Conservation (phyloP, 2,797 vertebrate genomes). For the Choloepus didactylus region DNA sequence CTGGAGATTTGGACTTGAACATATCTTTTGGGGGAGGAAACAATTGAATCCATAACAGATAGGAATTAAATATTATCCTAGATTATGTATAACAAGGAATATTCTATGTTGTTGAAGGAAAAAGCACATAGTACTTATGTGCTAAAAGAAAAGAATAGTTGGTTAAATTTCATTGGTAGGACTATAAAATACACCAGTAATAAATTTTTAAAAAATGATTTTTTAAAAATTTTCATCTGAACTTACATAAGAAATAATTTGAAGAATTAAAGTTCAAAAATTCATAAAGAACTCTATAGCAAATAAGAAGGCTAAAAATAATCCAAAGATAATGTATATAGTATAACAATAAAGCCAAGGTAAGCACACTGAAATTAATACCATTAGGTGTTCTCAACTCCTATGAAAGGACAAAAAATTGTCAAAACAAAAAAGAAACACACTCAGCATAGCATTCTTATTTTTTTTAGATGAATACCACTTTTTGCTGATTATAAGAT, state of each 20-base stretch:
- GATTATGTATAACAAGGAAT: background rate
- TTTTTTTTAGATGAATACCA: background rate
- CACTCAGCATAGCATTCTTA: background rate
- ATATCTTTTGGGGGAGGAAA: no score
- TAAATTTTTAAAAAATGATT: background rate
- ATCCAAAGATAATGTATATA: background rate
- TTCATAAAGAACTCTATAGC: background rate
- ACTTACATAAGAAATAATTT: background rate
- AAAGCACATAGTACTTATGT: background rate
- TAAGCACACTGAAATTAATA: background rate
- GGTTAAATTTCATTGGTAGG: background rate
- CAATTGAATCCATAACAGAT: no score
- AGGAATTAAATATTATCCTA: background rate
- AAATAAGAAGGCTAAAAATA: background rate
- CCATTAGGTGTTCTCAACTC: background rate
- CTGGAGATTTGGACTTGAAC: no score
- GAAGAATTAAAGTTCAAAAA: constrained; percentile 16
- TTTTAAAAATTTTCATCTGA: background rate
- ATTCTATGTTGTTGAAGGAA: background rate
- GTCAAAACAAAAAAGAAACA: background rate
- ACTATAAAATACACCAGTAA: background rate
- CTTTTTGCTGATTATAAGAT: background rate
- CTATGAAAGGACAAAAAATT: background rate
- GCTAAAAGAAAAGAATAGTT: background rate
- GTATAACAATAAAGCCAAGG: background rate